Conservation (phyloP, 1,140 invertebrate species). For the Apis laboriosa region DNA sequence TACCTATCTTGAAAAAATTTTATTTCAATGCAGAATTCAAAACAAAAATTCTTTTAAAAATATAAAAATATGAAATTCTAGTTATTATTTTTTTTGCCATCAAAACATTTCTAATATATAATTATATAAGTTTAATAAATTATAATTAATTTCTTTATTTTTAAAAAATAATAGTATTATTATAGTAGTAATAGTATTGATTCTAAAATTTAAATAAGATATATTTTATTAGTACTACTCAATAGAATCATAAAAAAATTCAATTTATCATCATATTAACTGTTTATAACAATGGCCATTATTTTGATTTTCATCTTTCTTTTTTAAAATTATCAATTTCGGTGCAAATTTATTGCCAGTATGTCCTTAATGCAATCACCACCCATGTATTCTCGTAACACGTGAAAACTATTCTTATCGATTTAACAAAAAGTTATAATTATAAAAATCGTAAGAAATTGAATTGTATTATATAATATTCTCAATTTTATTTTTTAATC, state of each 20-base stretch:
- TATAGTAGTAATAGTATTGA: background rate
- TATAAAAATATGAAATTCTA: background rate
- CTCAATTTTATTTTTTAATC: background rate
- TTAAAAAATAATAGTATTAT: background rate
- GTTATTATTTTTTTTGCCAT: background rate
- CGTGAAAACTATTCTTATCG: slow-evolving; percentile 37
- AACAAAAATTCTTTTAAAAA: background rate
- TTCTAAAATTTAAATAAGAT: background rate
- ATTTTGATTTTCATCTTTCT: slow-evolving; percentile 25
- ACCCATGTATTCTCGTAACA: slow-evolving; percentile 43
- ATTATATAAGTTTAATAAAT: no score
- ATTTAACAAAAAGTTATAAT: slow-evolving; percentile 53
- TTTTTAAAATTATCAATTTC: background rate
- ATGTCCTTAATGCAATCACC: slow-evolving; percentile 56
- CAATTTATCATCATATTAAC: background rate
- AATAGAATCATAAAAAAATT: background rate
- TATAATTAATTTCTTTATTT: no score
- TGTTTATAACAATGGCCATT: no score
- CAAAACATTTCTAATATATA: background rate
- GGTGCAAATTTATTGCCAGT: slow-evolving; percentile 55
- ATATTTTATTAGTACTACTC: background rate
- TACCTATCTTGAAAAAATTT: background rate
- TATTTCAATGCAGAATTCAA: background rate
- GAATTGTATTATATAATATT: no score
- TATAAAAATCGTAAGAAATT: background rate